phyloP scores from a whole-genome alignment of 2,888 invertebrate genomes.

The Philereme transversata region DNA sequence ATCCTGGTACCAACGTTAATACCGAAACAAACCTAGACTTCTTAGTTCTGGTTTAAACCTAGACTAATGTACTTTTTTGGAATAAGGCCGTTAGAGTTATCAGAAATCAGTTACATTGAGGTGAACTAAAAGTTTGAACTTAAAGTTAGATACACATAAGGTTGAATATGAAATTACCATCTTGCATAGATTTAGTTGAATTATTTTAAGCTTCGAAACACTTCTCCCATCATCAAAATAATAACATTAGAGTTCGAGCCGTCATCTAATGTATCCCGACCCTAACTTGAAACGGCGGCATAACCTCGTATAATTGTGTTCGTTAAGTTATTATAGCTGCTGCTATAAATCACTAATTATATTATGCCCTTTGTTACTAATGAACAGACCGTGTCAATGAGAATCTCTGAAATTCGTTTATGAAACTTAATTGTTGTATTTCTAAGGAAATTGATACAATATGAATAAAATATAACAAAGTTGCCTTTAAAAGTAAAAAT shows the following conservation, averaged over 20 bases:
- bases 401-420: slow-evolving; percentile 30
- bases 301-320: slow-evolving; percentile 57
- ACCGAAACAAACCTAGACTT: too few relatives aligned
- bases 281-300: slow-evolving; percentile 44
- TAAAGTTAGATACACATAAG: too few relatives aligned
- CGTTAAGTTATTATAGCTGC: slow-evolving; percentile 57
- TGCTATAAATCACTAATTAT: slow-evolving; percentile 73
- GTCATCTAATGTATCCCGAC: slow-evolving; percentile 34
- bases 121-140: too few relatives aligned
- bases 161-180: too few relatives aligned
- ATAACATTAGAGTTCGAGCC: slow-evolving; percentile 3
- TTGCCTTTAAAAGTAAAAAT: too few relatives aligned
- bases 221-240: slow-evolving; percentile 21
- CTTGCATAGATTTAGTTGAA: not conserved
- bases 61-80: too few relatives aligned
- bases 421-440: slow-evolving; percentile 16
- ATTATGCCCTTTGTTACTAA: slow-evolving; percentile 62
- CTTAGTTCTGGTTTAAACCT: too few relatives aligned
- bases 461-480: too few relatives aligned
- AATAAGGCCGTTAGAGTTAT: too few relatives aligned
- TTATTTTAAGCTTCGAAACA: not conserved
- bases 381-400: slow-evolving; percentile 31
- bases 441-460: slow-evolving; percentile 14
- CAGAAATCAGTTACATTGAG: too few relatives aligned
- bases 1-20: too few relatives aligned